Conservation (phyloP, 2,888 invertebrate genomes). For the Gastracanthus pulcherrimus region DNA sequence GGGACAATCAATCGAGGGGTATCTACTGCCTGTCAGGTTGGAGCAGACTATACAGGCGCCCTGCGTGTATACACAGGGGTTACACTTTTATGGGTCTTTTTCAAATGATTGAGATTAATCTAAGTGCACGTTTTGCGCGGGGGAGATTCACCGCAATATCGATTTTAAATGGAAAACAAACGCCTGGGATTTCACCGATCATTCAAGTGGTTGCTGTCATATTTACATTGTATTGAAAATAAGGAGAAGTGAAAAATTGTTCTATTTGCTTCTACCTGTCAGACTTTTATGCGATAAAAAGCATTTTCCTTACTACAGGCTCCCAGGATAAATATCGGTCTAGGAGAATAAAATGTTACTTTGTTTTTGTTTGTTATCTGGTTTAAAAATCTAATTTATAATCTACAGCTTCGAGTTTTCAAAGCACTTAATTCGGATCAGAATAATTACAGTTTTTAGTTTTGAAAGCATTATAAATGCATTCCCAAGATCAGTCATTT, state of each 20-base stretch:
- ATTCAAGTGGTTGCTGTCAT: not conserved
- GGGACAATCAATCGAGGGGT: conserved; percentile 9
- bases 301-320: too few species aligned
- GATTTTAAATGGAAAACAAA: not conserved
- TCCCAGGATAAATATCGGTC: too few species aligned
- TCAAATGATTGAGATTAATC: conserved; percentile 19
- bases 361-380: not conserved
- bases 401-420: not conserved
- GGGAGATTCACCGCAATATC: not conserved
- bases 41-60: not conserved
- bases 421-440: not conserved
- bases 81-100: not conserved
- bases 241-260: too few species aligned
- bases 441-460: not conserved
- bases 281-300: too few species aligned
- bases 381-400: not conserved
- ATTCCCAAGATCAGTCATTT: not conserved
- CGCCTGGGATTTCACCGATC: not conserved
- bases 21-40: not conserved
- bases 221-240: not conserved
- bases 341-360: too few species aligned
- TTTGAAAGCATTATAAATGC: conserved; percentile 1
- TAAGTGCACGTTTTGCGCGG: not conserved
- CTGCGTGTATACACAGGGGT: not conserved
- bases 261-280: too few species aligned